Base-by-base conservation (phyloP, 2,113 vertebrate species). In the Tupaia tana region DNA sequence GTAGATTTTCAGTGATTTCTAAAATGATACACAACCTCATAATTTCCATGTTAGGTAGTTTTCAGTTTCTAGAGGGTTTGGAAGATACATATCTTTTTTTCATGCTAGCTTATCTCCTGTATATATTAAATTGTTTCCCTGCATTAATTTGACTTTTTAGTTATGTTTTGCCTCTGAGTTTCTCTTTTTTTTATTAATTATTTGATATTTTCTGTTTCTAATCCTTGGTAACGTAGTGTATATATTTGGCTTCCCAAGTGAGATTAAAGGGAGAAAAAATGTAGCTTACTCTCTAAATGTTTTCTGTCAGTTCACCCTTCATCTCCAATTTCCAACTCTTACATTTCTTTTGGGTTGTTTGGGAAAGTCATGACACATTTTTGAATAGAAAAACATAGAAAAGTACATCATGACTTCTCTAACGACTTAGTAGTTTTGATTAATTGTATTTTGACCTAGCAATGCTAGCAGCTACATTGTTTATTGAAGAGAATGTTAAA, bases 51-150 rank as follows among this genome's bases (percentile, higher is more conserved):
- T 34, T 43, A 43, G 52, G n/a, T 81, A 87, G 63, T 71, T 92
- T 85, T 95, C 87, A 63, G 18, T 91, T 93, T 86, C 64, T 90
- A 89, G 77, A 95, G 54, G 61, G 34, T 94, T 94, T 93, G 20
- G 92, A 71, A 92, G 34, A 34, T 70, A 16, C 70, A 6, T 91
- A 73, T 90, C 80, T 86, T 1, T 93, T 86, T 91, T 96, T 91
- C 16, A 31, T 90, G 85, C 69, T 92, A 27, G 52, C 63, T 93
- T 90, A 59, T 95, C 66, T 93, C 22, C 92, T 83, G 19, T 91
- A 82, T 11, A 25, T 96, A 71, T 43, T 84, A 84, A 96, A 75
- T 86, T 71, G 8, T 94, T 93, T 59, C 9, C 61, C 6, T 93
- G 74, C 27, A 92, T 94, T 93, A 86, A 27, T 91, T 89, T 89